Evolutionary conservation across 1,140 invertebrate genomes (phyloP).

Genomic region (Metaphire vulgaris): DNA sequence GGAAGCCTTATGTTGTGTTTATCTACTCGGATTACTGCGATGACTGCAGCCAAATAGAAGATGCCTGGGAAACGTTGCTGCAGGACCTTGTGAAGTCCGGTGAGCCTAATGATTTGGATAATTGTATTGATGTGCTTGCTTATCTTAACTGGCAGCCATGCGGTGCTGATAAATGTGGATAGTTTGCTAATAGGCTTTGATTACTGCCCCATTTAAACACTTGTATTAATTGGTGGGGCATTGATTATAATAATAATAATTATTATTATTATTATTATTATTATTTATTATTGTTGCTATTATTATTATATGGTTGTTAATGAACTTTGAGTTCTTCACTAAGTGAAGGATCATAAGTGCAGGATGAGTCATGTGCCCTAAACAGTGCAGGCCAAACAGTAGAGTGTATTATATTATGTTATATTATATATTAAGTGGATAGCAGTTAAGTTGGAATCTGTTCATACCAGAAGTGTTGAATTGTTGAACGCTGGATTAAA

Average conservation of each 20-base stretch:
- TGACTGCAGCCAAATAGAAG: conserved; percentile 74
- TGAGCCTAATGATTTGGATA: too few relatives aligned
- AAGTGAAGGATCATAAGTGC: neutral
- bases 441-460: too few relatives aligned
- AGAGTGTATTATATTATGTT: conserved; percentile 1
- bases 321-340: neutral
- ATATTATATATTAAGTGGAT: too few relatives aligned
- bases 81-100: conserved; percentile 72
- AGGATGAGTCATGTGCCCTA: too few relatives aligned
- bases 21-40: conserved; percentile 92
- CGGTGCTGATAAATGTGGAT: too few relatives aligned
- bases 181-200: too few relatives aligned
- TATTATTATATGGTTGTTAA: too few relatives aligned
- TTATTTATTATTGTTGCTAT: conserved; percentile 3
- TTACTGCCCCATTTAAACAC: too few relatives aligned
- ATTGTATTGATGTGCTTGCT: too few relatives aligned
- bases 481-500: too few relatives aligned
- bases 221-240: neutral
- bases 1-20: conserved; percentile 72
- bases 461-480: too few relatives aligned
- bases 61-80: conserved; percentile 70
- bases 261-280: neutral
- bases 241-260: neutral
- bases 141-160: too few relatives aligned
- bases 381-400: neutral